Percentiles rank a stretch among this genome's conserved stretches.
Conservation (phyloP, 2,113 vertebrate genomes). For the Vidua macroura region DNA sequence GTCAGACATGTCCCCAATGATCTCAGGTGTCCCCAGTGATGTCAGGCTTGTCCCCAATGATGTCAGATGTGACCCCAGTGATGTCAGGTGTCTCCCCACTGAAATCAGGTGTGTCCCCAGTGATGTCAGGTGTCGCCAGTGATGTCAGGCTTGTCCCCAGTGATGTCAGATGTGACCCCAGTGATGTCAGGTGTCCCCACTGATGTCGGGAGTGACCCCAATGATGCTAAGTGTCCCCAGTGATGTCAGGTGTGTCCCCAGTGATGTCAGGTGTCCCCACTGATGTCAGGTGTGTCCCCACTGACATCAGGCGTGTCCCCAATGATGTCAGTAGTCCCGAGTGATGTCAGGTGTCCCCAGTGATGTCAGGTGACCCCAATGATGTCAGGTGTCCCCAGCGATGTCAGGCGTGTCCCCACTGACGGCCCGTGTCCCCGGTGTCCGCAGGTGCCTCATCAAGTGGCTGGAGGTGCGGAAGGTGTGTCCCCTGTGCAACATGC, state of each 20-base stretch:
- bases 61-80: too few species aligned
- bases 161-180: rapidly evolving
- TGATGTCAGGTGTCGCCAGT: too few species aligned
- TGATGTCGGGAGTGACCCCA: background rate
- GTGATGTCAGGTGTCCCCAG: too few species aligned
- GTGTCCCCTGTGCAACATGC: constrained; percentile 97
- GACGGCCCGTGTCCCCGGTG: background rate
- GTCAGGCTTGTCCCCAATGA: too few species aligned
- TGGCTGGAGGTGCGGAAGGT: constrained; percentile 99
- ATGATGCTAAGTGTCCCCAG: rapidly evolving
- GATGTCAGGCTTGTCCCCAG: background rate
- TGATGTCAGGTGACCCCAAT: background rate
- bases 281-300: background rate
- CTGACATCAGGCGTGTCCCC: rapidly evolving
- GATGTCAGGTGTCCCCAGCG: rapidly evolving
- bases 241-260: background rate
- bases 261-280: background rate
- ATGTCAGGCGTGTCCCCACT: background rate
- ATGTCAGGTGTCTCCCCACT: too few species aligned
- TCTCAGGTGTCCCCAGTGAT: too few species aligned
- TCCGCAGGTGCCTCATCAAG: constrained; percentile 97
- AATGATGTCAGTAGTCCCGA: background rate
- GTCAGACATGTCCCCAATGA: background rate
- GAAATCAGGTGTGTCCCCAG: too few species aligned
- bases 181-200: rapidly evolving